These are phyloP conservation scores for Drosophila algonquin DNA, from an alignment of 2,888 invertebrate genomes.

Conservation along the genomic window DNA sequence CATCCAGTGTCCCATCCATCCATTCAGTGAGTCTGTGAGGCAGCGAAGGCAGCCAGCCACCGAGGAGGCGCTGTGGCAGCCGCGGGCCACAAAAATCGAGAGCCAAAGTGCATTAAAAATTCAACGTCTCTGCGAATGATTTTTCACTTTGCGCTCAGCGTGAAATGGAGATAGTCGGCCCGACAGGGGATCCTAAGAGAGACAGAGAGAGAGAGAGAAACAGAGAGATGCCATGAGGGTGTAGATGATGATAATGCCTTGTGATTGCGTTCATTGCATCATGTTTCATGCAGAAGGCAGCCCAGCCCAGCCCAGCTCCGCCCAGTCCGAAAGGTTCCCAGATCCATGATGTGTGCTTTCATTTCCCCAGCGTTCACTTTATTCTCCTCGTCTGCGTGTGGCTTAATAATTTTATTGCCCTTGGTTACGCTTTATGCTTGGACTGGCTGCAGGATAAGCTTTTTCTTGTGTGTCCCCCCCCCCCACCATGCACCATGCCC, in stretches of 20 bases:
- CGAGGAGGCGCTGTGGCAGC: constrained; percentile 3
- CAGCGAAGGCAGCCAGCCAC: constrained; percentile 4
- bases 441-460: constrained; percentile 5
- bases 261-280: constrained; percentile 57
- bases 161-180: not conserved
- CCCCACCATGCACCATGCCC: not conserved
- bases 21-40: too few species aligned
- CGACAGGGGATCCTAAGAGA: not conserved
- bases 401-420: constrained; percentile 70
- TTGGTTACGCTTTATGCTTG: constrained; percentile 45
- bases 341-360: constrained; percentile 27
- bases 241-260: constrained; percentile 42
- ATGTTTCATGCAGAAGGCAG: constrained; percentile 49
- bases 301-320: not conserved
- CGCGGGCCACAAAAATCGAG: constrained; percentile 47
- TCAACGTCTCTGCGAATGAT: constrained; percentile 50
- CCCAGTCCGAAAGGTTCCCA: not conserved
- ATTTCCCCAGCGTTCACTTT: constrained; percentile 69
- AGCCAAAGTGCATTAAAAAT: constrained; percentile 69
- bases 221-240: not conserved
- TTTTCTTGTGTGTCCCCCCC: not conserved
- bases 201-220: constrained; percentile 10
- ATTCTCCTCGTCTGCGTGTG: constrained; percentile 42
- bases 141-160: constrained; percentile 41
- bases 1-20: too few species aligned